Evolutionary conservation across 2,888 invertebrate genomes (phyloP).

Genomic region (Meganola albula): DNA sequence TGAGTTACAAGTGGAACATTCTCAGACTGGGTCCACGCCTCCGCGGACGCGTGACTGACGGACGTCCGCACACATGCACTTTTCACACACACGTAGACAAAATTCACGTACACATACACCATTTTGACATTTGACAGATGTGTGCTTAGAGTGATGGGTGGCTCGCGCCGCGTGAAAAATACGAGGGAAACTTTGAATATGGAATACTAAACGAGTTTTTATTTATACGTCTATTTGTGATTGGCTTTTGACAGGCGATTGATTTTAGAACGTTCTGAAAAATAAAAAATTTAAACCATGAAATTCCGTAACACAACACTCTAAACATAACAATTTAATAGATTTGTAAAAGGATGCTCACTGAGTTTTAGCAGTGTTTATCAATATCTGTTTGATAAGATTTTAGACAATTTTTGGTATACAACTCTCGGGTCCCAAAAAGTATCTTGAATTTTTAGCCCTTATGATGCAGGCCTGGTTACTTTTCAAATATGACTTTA

Average conservation of each 20-base stretch:
- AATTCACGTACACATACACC: constrained; percentile 9
- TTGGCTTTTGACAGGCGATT: constrained; percentile 24
- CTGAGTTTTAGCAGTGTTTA: no score
- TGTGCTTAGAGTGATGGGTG: constrained; percentile 28
- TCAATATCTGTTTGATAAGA: no score
- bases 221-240: constrained; percentile 28
- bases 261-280: no score
- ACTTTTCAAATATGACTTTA: no score
- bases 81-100: constrained; percentile 22
- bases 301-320: no score
- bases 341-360: no score
- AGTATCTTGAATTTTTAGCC: no score
- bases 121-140: constrained; percentile 33
- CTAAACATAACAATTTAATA: no score
- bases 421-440: no score
- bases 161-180: constrained; percentile 23
- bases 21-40: constrained; percentile 40
- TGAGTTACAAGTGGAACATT: constrained; percentile 25
- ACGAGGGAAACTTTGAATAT: constrained; percentile 29
- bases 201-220: constrained; percentile 27
- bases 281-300: no score
- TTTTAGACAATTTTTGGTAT: no score
- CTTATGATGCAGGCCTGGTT: no score
- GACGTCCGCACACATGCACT: constrained; percentile 42
- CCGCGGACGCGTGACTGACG: constrained; percentile 59